Conservation (phyloP, 2,113 vertebrate genomes). For the Gnathonemus longibarbis region DNA sequence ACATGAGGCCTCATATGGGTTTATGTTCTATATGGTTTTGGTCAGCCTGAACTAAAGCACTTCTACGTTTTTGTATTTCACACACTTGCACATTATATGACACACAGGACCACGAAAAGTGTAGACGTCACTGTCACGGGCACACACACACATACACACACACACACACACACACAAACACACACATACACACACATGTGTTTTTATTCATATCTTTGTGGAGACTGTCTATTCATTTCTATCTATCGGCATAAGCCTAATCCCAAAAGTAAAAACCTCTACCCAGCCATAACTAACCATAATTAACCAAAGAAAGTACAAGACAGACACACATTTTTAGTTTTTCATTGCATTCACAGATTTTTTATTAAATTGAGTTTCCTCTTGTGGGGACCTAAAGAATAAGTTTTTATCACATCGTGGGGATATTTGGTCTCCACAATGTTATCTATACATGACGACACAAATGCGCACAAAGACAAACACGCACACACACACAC, state of each 20-base stretch:
- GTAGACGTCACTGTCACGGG: not conserved
- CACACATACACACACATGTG: not conserved
- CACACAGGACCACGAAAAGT: not conserved
- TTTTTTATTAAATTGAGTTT: not conserved
- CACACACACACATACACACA: fast-evolving
- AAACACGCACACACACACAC: not conserved
- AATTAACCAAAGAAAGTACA: not conserved
- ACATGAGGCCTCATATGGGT: not conserved
- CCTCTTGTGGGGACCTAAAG: not conserved
- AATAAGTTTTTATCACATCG: not conserved
- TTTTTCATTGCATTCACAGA: not conserved
- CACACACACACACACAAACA: no score
- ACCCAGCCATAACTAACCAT: not conserved
- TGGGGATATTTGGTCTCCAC: not conserved
- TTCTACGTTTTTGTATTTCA: not conserved
- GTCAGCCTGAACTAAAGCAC: not conserved
- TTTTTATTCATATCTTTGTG: not conserved
- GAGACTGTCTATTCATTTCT: not conserved
- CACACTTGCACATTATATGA: not conserved
- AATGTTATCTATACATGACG: not conserved
- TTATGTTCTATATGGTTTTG: not conserved
- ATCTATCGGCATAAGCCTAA: not conserved
- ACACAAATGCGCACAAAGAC: not conserved
- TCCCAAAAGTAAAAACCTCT: not conserved
- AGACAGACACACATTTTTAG: not conserved